phyloP scores from a whole-genome alignment of 1,140 invertebrate genomes.

The Pachypeltis micranthus region DNA sequence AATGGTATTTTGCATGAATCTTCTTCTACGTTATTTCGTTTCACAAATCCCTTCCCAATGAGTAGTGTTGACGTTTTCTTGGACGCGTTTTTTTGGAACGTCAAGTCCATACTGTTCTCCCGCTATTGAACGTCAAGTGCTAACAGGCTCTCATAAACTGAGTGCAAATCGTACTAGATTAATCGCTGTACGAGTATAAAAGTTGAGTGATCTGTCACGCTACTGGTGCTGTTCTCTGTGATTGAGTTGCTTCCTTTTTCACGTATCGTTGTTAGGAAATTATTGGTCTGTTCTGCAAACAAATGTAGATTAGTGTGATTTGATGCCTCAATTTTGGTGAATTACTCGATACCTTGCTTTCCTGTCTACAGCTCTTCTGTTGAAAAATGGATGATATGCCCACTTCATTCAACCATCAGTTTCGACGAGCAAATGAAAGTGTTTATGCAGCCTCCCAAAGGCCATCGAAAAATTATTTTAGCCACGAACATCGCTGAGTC shows the following conservation, averaged over 20 bases:
- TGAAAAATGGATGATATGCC: conserved; percentile 21
- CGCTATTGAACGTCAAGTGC: too few relatives aligned
- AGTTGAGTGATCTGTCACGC: not conserved
- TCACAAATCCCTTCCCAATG: not conserved
- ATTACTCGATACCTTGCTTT: not conserved
- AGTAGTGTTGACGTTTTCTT: not conserved
- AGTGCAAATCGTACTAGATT: too few relatives aligned
- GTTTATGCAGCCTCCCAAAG: conserved; percentile 44
- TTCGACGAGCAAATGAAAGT: conserved; percentile 55
- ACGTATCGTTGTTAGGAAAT: not conserved
- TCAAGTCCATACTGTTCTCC: too few relatives aligned
- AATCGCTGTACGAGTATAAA: not conserved
- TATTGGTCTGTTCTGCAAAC: not conserved
- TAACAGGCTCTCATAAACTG: too few relatives aligned
- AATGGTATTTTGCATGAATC: not conserved
- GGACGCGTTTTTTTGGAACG: too few relatives aligned
- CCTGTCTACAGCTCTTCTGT: not conserved
- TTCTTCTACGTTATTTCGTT: conserved; percentile 1
- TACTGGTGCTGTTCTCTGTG: not conserved
- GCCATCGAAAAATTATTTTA: conserved; percentile 74
- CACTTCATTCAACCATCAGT: conserved; percentile 57
- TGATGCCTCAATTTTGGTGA: too few relatives aligned
- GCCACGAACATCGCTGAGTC: conserved; percentile 96
- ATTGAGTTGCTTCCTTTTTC: too few relatives aligned
- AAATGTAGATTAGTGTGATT: too few relatives aligned